A percentile compares a stretch with the other conserved stretches of the same genome.
Evolutionary conservation across 2,797 vertebrate genomes (phyloP).

Genomic region (Odontamblyopus rebecca): DNA sequence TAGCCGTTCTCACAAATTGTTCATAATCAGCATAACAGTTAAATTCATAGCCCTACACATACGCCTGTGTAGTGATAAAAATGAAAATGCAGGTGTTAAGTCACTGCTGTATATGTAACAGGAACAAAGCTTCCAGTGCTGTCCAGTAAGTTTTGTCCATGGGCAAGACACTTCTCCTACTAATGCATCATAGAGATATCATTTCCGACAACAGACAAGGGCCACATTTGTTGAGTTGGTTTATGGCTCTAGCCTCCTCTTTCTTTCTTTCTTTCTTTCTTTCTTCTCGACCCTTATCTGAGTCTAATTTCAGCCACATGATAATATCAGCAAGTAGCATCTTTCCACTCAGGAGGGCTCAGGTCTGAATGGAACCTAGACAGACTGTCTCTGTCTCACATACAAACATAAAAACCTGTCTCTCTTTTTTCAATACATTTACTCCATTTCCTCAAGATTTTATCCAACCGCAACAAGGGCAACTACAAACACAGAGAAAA

Average conservation of each 20-base stretch:
- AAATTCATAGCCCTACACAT: not conserved
- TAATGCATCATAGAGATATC: not conserved
- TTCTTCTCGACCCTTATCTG: slow-evolving; percentile 41
- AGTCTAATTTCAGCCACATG: slow-evolving; percentile 32
- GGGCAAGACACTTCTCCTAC: not conserved
- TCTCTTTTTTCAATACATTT: slow-evolving; percentile 4
- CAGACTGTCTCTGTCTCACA: slow-evolving; percentile 51
- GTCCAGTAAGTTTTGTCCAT: not conserved
- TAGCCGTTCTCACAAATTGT: no score
- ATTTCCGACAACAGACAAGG: slow-evolving; percentile 8
- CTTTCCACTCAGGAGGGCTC: slow-evolving; percentile 33
- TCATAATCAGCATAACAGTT: no score
- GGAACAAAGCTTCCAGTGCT: not conserved
- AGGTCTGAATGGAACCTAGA: slow-evolving; percentile 34
- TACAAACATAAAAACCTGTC: slow-evolving; percentile 23
- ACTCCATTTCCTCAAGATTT: slow-evolving; percentile 4
- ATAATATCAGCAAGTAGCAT: slow-evolving; percentile 53
- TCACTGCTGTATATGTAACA: no score
- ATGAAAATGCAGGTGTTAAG: no score
- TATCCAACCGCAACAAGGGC: not conserved
- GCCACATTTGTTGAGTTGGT: slow-evolving; percentile 16
- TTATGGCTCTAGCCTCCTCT: slow-evolving; percentile 4
- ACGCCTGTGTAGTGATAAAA: not conserved
- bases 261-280: slow-evolving; percentile 15
- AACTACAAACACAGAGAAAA: not conserved